These are phyloP conservation scores for Passer montanus DNA, from an alignment of 2,113 vertebrate species.

Conservation along the genomic window DNA sequence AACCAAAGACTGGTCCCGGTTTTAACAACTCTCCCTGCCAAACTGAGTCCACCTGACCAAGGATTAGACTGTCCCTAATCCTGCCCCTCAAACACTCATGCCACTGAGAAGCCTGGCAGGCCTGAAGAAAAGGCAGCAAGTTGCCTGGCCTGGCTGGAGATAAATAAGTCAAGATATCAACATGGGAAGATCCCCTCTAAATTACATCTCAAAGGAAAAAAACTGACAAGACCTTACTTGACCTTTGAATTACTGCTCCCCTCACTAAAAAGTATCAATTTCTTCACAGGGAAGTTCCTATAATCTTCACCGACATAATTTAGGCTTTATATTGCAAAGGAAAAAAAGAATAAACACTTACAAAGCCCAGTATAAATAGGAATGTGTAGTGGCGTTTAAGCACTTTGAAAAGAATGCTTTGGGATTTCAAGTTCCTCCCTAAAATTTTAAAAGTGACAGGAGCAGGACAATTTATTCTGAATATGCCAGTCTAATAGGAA, in stretches of 20 bases:
- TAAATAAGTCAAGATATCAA: neutral
- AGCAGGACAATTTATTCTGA: neutral
- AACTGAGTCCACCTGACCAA: neutral
- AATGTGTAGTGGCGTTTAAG: neutral
- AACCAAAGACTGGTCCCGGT: rapidly evolving
- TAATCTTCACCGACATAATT: conserved; percentile 43
- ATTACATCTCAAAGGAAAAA: neutral
- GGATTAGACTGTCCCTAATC: neutral
- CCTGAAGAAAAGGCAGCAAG: neutral
- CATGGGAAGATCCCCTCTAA: neutral
- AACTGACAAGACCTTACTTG: neutral
- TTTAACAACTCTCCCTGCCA: neutral
- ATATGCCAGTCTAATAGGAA: neutral
- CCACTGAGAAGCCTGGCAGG: neutral
- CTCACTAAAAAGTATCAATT: conserved; percentile 5
- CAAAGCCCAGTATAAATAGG: neutral
- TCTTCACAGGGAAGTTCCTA: conserved; percentile 13
- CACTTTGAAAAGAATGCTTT: neutral
- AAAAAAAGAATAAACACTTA: neutral
- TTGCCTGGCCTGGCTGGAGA: neutral
- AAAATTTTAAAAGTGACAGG: neutral
- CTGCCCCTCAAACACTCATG: neutral
- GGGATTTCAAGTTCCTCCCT: conserved; percentile 11
- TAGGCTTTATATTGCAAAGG: conserved; percentile 25
- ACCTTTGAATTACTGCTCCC: conserved; percentile 4